These are phyloP conservation scores for Fragum whitleyi DNA, from an alignment of 2,888 invertebrate species.

Conservation along the genomic window DNA sequence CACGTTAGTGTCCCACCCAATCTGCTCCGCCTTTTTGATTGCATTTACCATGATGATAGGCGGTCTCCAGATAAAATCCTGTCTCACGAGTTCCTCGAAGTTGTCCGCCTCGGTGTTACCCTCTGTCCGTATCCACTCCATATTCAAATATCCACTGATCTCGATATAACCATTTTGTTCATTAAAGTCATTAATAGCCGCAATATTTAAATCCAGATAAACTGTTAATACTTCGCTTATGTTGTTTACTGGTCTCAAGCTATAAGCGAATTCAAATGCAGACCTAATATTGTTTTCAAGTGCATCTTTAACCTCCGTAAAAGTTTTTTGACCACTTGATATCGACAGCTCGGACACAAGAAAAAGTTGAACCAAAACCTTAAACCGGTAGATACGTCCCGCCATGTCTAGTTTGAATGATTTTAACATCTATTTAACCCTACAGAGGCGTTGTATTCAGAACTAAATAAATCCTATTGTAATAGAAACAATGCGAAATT, in stretches of 20 bases:
- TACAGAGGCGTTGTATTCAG: too few relatives aligned
- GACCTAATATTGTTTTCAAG: background rate
- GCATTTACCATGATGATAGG: constrained; percentile 47
- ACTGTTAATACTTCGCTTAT: background rate
- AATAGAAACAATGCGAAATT: too few relatives aligned
- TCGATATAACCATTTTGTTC: constrained; percentile 44
- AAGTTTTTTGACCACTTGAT: background rate
- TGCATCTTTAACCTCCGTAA: background rate
- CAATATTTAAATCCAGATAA: constrained; percentile 29
- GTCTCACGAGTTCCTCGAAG: constrained; percentile 18
- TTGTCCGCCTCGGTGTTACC: background rate
- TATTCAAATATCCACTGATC: constrained; percentile 45
- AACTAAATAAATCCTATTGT: too few relatives aligned
- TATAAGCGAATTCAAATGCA: background rate
- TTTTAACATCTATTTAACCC: too few relatives aligned
- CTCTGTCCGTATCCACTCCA: constrained; percentile 31
- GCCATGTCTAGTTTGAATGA: too few relatives aligned
- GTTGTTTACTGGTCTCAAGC: constrained; percentile 16
- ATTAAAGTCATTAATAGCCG: constrained; percentile 42
- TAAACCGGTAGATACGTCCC: too few relatives aligned
- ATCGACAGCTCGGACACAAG: background rate
- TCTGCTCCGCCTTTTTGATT: constrained; percentile 27
- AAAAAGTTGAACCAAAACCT: too few relatives aligned
- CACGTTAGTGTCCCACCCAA: constrained; percentile 37
- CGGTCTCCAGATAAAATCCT: constrained; percentile 41